Evolutionary conservation across 1,140 invertebrate species (phyloP).

Genomic region (Papilio polyxenes): DNA sequence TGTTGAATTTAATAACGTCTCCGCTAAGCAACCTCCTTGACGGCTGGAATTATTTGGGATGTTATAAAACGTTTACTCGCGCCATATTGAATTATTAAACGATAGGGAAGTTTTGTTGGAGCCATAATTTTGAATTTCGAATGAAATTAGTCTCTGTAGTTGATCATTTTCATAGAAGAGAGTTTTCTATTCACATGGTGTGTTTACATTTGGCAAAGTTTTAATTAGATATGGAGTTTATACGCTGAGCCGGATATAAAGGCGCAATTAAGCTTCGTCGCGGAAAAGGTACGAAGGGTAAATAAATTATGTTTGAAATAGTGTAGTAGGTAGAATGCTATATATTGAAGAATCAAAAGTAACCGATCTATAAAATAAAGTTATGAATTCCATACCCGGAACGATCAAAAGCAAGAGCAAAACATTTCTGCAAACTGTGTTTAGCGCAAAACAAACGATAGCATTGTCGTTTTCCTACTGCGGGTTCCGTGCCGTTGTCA

Average conservation of each 20-base stretch:
- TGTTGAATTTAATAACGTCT: slow-evolving; percentile 33
- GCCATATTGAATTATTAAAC: slow-evolving; percentile 33
- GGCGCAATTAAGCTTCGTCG: neutral
- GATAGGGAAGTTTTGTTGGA: neutral
- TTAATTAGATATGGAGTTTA: slow-evolving; percentile 2
- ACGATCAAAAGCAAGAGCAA: neutral
- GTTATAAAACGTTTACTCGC: slow-evolving; percentile 21
- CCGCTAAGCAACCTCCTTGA: slow-evolving; percentile 9
- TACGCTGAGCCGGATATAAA: neutral
- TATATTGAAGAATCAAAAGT: neutral
- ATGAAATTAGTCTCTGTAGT: neutral
- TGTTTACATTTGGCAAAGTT: neutral
- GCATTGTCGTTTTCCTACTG: slow-evolving; percentile 41
- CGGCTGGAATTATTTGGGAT: slow-evolving; percentile 31
- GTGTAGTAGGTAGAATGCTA: neutral
- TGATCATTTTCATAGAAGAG: neutral
- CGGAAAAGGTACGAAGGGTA: neutral
- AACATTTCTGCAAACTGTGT: slow-evolving; percentile 24
- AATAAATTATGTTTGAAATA: neutral
- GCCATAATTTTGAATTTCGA: slow-evolving; percentile 7
- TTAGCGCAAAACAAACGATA: slow-evolving; percentile 43
- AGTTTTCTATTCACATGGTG: neutral
- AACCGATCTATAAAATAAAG: neutral
- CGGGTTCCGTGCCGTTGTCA: slow-evolving; percentile 51
- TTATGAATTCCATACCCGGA: neutral